Base-by-base conservation (phyloP, 2,113 vertebrate genomes). In the Halcyon malimbica region DNA sequence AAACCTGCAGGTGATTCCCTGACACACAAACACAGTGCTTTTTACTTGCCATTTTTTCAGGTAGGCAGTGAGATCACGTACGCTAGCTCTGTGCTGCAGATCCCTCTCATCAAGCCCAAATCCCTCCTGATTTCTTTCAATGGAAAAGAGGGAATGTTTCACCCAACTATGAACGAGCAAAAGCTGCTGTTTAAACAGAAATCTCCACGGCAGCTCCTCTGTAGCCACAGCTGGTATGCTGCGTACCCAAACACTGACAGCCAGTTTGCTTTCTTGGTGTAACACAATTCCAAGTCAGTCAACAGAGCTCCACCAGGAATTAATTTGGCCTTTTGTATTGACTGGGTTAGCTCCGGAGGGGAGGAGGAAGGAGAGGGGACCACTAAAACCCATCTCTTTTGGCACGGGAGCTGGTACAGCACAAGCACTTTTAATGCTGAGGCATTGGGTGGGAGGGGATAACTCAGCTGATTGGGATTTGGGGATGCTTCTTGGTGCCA, bases 101-200 rank as follows among this genome's bases (percentile, higher is more conserved):
- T 7, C 65, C 59, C 54, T 68, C 62, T 76, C 41, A 2, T 17
- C 33, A 9, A 83, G 29, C 42, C 80, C 4, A 1, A 50, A 54
- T 78, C 93, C 60, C 53, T 81, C 68, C 62, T 5, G n/a, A 11
- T 24, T 82, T 35, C 91, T 64, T 75, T 41, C 1, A 0, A 2
- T 6, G 83, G 89, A 39, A 82, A 94, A 84, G 26, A 39, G 74
- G 48, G 75, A 82, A 78, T 37, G 42, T 42, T 92, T 87, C 80
- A 86, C 56, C 73, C 83, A 26, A 7, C 20, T 24, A 11, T 12
- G 17, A 89, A 35, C 0, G 19, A 89, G 77, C 17, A 60, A 78
- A 75, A 48, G 51, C 69, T 89, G 87, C 18, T 89, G 87, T 93
- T 94, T 84, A 46, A 94, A 54, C 41, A 84, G 94, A 71, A 84